Base-by-base conservation (phyloP, 1,140 invertebrate species). In the Chironomus striatipennis region DNA sequence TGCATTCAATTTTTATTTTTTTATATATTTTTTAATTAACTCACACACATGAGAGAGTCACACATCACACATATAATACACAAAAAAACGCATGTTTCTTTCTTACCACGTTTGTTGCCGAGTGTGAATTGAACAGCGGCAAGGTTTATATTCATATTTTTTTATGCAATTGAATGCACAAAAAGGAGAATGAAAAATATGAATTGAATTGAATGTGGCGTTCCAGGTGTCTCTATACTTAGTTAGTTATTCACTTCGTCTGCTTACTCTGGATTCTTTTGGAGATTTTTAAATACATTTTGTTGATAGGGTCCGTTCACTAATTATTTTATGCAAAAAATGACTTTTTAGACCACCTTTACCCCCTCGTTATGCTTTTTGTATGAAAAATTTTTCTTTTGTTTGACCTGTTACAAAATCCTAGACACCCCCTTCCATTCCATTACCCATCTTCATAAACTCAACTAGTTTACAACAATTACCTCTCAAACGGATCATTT, bases 11-110 rank as follows among this genome's bases (percentile, higher is more conserved):
- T 70, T 70, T 20, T 57, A 4, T 34, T 34, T 34, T 34, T n/a
- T n/a, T n/a, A n/a, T n/a, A 47, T 57, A 57, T 57, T 57, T 70
- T 57, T 70, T 70, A 70, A 70, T 70, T 70, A 70, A 70, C 65
- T 70, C 65, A 70, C 65, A 57, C n/a, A 70, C 17, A 70, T 21
- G 65, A 7, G n/a, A 18, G 24, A 34, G 6, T 12, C 65, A 70
- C 17, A 70, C 17, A 34, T n/a, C n/a, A 34, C 5, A 34, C 5
- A 34, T 34, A 18, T 17, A 70, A 10, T 17, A 70, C 6, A 70
- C 9, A 4, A 15, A 57, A 57, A 9, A 70, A 70, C 65, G 65
- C 65, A 70, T 70, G 65, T 70, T 70, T 70, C 18, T 20, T 70
- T 12, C 47, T 57, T 12, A 57, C 24, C 24, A 34, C 24, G 24